Evolutionary conservation across 2,888 invertebrate genomes (phyloP).

Genomic region (Uloborus plumipes): DNA sequence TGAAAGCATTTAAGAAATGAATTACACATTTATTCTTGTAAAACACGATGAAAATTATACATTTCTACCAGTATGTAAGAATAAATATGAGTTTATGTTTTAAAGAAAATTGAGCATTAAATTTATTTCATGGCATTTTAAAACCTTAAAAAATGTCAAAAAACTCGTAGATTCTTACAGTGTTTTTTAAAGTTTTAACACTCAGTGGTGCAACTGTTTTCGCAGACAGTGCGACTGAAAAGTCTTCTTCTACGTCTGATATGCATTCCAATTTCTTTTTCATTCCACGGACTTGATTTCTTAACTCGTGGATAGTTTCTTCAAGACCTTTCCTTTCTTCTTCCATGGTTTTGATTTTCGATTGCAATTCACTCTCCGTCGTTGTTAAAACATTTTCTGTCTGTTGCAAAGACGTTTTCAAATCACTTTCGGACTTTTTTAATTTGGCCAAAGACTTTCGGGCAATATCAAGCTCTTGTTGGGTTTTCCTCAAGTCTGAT

Average conservation of each 20-base stretch:
- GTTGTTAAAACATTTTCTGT: conserved; percentile 74
- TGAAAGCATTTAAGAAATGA: too few species aligned
- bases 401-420: conserved; percentile 70
- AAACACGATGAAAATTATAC: too few species aligned
- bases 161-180: too few species aligned
- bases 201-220: too few species aligned
- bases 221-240: too few species aligned
- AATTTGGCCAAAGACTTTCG: conserved; percentile 68
- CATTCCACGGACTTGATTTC: conserved; percentile 55
- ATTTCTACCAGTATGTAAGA: too few species aligned
- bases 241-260: conserved; percentile 32
- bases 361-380: conserved; percentile 69
- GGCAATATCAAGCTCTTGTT: conserved; percentile 70
- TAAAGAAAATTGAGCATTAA: too few species aligned
- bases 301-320: conserved; percentile 62
- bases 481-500: conserved; percentile 68
- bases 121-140: too few species aligned
- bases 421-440: conserved; percentile 48
- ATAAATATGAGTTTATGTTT: too few species aligned
- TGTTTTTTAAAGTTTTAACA: too few species aligned
- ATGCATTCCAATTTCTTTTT: conserved; percentile 46
- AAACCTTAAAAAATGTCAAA: too few species aligned
- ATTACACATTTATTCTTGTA: too few species aligned
- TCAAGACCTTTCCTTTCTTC: conserved; percentile 61
- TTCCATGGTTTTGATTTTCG: conserved; percentile 47